phyloP scores from a whole-genome alignment of 37 sponge, comb jelly and placozoan genomes.

The Haliclona indistincta region DNA sequence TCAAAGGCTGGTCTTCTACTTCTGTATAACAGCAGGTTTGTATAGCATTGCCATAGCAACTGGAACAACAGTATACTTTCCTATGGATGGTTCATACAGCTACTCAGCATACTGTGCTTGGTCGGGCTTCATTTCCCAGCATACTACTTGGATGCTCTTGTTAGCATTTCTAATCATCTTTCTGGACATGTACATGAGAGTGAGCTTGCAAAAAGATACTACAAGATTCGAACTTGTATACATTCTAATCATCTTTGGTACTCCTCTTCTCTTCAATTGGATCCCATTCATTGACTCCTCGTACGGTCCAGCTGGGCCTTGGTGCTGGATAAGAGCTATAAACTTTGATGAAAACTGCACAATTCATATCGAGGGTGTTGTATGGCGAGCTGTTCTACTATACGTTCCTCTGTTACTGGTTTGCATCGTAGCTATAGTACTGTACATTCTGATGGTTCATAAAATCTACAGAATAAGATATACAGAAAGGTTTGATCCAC shows the following conservation, averaged over 20 bases:
- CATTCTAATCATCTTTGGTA: conserved; percentile 21
- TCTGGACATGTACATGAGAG: conserved; percentile 32
- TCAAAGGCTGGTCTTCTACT: conserved; percentile 82
- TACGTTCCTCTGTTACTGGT: too few relatives aligned
- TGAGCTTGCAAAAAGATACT: conserved; percentile 15
- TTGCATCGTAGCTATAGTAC: too few relatives aligned
- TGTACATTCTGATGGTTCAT: conserved; percentile 14
- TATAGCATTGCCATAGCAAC: conserved; percentile 43
- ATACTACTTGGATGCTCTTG: conserved; percentile 7
- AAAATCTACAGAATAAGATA: neutral
- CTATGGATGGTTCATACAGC: conserved; percentile 3
- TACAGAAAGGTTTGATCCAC: neutral
- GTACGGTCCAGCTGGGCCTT: conserved; percentile 57
- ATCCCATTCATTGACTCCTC: conserved; percentile 52
- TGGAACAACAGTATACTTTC: conserved; percentile 21
- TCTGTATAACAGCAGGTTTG: conserved; percentile 48
- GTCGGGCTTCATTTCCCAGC: conserved; percentile 41
- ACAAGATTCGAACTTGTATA: conserved; percentile 11
- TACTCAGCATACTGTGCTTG: conserved; percentile 10
- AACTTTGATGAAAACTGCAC: conserved; percentile 6
- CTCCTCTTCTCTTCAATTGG: conserved; percentile 49
- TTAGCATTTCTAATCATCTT: conserved; percentile 39
- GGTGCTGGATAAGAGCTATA: conserved; percentile 70
- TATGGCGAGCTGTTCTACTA: neutral
- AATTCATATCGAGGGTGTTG: neutral